Percentiles rank a stretch among this genome's conserved stretches.
Evolutionary conservation across 1,140 invertebrate genomes (phyloP).

Genomic region (Drosophila serrata): DNA sequence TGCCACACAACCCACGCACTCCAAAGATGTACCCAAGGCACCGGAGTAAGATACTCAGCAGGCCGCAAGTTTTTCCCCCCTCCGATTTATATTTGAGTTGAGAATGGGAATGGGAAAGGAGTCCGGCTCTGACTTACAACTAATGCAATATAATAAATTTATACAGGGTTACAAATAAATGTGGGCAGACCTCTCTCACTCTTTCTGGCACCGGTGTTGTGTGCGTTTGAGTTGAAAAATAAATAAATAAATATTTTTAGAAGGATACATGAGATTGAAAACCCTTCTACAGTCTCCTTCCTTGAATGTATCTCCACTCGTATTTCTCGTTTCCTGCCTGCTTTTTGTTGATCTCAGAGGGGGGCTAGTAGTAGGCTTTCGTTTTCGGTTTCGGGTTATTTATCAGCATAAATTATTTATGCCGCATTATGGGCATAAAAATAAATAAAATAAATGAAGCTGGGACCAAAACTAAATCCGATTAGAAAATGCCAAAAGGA

Average conservation of each 20-base stretch:
- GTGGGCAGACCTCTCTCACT: constrained; percentile 33
- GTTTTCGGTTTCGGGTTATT: constrained; percentile 70
- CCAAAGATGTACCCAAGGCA: constrained; percentile 15
- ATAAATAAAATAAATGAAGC: constrained; percentile 83
- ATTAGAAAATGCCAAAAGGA: constrained; percentile 76
- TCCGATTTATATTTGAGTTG: constrained; percentile 31
- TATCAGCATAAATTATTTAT: constrained; percentile 84
- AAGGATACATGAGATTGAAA: constrained; percentile 73
- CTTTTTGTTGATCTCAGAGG: constrained; percentile 69
- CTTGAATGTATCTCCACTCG: constrained; percentile 5
- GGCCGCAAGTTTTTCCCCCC: constrained; percentile 35
- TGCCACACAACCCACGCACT: constrained; percentile 55
- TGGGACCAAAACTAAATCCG: constrained; percentile 72
- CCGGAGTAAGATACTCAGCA: constrained; percentile 35
- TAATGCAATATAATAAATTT: constrained; percentile 84
- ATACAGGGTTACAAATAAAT: constrained; percentile 81
- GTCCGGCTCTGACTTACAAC: constrained; percentile 74
- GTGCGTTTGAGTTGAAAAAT: constrained; percentile 71
- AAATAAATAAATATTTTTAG: constrained; percentile 84
- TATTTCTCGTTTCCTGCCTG: constrained; percentile 51
- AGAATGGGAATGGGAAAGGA: constrained; percentile 30
- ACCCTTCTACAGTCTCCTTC: constrained; percentile 13
- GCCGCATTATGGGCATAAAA: constrained; percentile 81
- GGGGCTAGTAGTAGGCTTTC: constrained; percentile 36
- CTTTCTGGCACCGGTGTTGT: constrained; percentile 17